phyloP scores from a whole-genome alignment of 2,113 vertebrate genomes.

The Lipotes vexillifer region DNA sequence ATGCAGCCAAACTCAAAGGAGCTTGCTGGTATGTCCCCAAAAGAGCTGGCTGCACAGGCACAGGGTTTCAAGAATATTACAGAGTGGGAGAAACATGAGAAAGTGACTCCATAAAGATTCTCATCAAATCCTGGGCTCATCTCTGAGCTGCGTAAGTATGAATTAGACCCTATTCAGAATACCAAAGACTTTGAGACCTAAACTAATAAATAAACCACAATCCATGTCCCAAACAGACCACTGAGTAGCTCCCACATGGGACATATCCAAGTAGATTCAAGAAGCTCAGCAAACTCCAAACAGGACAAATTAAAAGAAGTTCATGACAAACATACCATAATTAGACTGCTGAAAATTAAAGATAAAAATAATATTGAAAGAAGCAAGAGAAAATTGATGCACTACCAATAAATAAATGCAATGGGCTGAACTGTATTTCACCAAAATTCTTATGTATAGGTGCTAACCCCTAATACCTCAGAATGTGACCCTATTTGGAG shows the following conservation, averaged over 20 bases:
- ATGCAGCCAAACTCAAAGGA: background rate
- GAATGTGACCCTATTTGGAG: too few species aligned
- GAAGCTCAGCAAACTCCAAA: background rate
- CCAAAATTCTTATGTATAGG: too few species aligned
- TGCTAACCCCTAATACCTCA: too few species aligned
- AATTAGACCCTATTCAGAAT: background rate
- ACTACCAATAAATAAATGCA: background rate
- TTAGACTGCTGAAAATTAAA: background rate
- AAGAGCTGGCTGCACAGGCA: background rate
- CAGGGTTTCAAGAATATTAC: background rate
- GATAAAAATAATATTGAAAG: background rate
- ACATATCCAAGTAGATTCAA: background rate
- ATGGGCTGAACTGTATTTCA: background rate
- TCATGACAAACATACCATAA: background rate
- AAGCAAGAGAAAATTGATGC: background rate
- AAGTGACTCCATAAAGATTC: background rate
- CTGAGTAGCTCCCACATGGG: background rate
- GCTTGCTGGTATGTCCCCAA: background rate
- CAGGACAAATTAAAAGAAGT: background rate
- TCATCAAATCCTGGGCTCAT: background rate
- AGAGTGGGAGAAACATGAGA: background rate
- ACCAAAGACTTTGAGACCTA: background rate
- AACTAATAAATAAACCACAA: background rate
- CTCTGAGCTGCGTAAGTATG: background rate
- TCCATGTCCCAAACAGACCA: background rate